Base-by-base conservation (phyloP, 2,797 vertebrate genomes). In the Acridotheres tristis region DNA sequence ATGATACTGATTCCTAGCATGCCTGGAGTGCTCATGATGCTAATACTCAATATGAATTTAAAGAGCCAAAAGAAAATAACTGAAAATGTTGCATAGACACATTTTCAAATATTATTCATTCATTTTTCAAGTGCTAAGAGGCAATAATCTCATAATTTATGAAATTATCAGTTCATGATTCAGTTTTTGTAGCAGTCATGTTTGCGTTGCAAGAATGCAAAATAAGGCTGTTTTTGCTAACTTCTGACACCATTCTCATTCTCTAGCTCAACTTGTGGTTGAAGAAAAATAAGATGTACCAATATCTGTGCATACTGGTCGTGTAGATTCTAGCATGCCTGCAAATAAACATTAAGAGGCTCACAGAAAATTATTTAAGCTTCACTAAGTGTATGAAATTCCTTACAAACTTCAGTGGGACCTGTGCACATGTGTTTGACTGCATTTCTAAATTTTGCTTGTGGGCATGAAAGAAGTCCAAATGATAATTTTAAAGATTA, bases 81-180 rank as follows among this genome's bases (percentile, higher is more conserved):
- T 58, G 68, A 34, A 50, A 69, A 72, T 36, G 18, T 69, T 69
- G 30, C 26, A 45, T n/a, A 89, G 34, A 34, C 10, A 48, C 22
- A 61, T 85, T 94, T 91, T 89, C 21, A 92, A 89, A 85, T 87
- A 76, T 78, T 77, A 50, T 55, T 76, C 8, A 91, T 89, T 94
- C 8, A 59, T 85, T 95, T 96, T 94, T 93, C 38, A 90, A 79
- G 78, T 58, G 55, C 65, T 81, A 66, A 65, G 54, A 90, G 14
- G 30, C 10, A 72, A 61, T 65, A 76, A 76, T 53, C 7, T 84
- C 65, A 78, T 38, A 26, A 51, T 76, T 55, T 67, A 74, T 67
- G 66, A 90, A 89, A 71, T 21, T 18, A 48, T 50, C 20, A 53
- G n/a, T 62, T 90, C n/a, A 23, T 58, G 32, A 74, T 85, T 89